Evolutionary conservation across 2,113 vertebrate genomes (phyloP), one percentile per base, ranked within the genome.

Genomic region (Antennarius striatus): DNA sequence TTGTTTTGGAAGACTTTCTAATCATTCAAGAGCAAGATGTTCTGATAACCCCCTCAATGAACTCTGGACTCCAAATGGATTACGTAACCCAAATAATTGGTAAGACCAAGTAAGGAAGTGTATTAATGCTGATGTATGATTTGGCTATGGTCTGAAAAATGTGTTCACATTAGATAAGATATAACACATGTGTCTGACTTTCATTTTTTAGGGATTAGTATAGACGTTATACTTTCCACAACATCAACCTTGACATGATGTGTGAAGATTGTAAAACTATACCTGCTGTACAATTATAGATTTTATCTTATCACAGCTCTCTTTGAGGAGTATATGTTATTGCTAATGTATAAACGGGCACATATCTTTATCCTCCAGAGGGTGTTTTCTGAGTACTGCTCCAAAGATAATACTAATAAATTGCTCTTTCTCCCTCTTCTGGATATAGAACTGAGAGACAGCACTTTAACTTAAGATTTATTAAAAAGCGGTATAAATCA

Each of bases 401-500:
- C 13, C 4, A 36, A 64, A 11, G 16, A 55, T 56, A 47, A 51
- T 10, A 5, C 10, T 7, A 29, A 45, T 4, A 42, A 5, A 14
- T 2, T 12, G 15, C 7, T 40, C 30, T 58, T 15, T 7, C 63
- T 36, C 69, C 68, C 61, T 75, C 68, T 80, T 39, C 54, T 70
- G 61, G 47, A 68, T 16, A 50, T 22, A 65, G 28, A 1, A 76
- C 52, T 29, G 51, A 63, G 47, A 66, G 15, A 6, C 36, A 62
- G 46, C 9, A 45, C 8, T 72, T 76, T 29, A 52, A 53, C 11
- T 82, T 50, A 58, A 12, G 29, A 60, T 91, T 89, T 89, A 88
- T 86, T 86, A 82, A 79, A 86, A 83, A 81, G n/a, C 29, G 63
- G 64, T 57, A 83, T 29, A 73, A 74, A 73, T n/a, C 65, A 10